Evolutionary conservation across 1,140 invertebrate species (phyloP).

Genomic region (Luehdorfia chinensis): DNA sequence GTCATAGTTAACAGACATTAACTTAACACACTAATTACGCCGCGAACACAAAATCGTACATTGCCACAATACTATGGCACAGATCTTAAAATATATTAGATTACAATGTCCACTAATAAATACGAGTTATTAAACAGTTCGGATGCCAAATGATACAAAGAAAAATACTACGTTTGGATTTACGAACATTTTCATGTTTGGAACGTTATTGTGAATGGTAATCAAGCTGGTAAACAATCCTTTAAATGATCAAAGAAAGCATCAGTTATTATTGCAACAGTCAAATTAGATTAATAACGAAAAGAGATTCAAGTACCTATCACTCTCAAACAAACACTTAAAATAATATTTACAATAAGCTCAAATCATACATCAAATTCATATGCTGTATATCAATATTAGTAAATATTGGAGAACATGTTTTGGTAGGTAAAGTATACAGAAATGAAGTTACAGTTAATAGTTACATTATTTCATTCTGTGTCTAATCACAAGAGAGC

Average conservation of each 20-base stretch:
- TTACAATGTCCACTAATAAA: constrained; percentile 50
- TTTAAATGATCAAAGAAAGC: constrained; percentile 2
- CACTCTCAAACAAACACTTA: constrained; percentile 70
- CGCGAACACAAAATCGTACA: constrained; percentile 59
- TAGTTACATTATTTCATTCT: constrained; percentile 43
- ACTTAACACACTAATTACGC: constrained; percentile 62
- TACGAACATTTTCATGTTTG: background rate
- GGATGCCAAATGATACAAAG: background rate
- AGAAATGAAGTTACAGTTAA: constrained; percentile 46
- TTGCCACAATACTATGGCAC: constrained; percentile 72
- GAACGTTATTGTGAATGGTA: background rate
- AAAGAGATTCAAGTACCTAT: constrained; percentile 73
- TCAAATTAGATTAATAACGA: constrained; percentile 32
- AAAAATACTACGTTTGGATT: background rate
- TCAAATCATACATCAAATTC: constrained; percentile 66
- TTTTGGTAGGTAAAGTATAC: constrained; percentile 47
- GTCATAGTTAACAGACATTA: constrained; percentile 64
- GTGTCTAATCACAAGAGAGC: constrained; percentile 72
- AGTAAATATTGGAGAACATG: constrained; percentile 46
- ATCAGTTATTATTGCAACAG: constrained; percentile 9
- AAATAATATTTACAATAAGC: constrained; percentile 74
- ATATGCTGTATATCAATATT: constrained; percentile 19
- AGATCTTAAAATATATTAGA: constrained; percentile 64
- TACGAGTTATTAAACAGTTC: constrained; percentile 18
- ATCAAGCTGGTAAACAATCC: no score